Base-by-base conservation (phyloP, 2,113 vertebrate genomes). In the Neomonachus schauinslandi region DNA sequence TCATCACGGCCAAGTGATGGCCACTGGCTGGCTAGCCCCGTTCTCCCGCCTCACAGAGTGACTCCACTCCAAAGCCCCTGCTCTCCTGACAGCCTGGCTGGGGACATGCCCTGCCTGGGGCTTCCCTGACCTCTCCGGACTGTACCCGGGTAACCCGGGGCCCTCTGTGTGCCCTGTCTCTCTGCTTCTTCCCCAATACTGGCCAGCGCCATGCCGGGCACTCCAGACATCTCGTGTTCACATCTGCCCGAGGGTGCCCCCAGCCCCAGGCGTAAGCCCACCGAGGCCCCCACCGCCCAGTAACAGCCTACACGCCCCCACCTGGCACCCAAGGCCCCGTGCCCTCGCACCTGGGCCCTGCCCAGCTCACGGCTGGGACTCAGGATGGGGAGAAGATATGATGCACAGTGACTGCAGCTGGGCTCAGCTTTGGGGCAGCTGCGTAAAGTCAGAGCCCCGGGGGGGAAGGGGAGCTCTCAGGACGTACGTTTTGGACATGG, bases 401-500 rank as follows among this genome's bases (percentile, higher is more conserved):
- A 4, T 1, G 0, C 10, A 36, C 42, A 1, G 59, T 4, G 24
- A 31, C 7, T 0, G 13, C 5, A 0, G 7, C 51, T 15, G 9
- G 7, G 67, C 5, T 46, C 79, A 16, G 24, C 16, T 16, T 81
- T 8, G 7, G n/a, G 42, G n/a, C 11, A 31, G 36, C 59, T 1
- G 0, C 1, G 1, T 24, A 4, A 28, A 31, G 65, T 57, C 65
- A 2, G 61, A n/a, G 16, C 53, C 36, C 1, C 2, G 55, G 19
- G 39, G 51, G 11, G 9, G 3, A 19, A 2, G 0, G 3, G 31
- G 71, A 49, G 36, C 55, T 33, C 87, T 42, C 51, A 11, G 91
- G 51, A 98, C 99, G 63, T 98, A 99, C 99, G 0, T 99, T 99
- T 76, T 99, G 99, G 71, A 99, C 99, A 0, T 99, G 99, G 97